These are phyloP conservation scores for Cheirogaleus medius DNA, from an alignment of 2,113 vertebrate species.

Conservation along the genomic window DNA sequence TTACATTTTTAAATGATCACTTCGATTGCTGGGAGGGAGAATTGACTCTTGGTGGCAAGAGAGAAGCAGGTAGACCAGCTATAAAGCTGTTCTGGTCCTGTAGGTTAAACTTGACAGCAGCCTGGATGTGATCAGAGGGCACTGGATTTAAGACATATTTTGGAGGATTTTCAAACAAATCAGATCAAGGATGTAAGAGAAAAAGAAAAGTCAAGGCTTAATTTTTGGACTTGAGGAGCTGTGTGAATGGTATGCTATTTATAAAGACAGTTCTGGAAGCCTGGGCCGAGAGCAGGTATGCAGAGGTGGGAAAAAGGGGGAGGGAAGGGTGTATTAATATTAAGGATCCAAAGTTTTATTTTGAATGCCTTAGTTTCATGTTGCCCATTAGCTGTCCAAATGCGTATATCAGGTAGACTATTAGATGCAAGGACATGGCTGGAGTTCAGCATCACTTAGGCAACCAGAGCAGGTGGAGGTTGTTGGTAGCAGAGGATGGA, in stretches of 20 bases:
- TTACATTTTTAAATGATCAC: background rate
- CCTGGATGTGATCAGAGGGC: background rate
- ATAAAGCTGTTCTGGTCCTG: background rate
- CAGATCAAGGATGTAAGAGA: background rate
- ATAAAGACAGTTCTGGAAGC: slow-evolving; percentile 57
- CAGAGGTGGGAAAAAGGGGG: background rate
- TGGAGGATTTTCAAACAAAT: slow-evolving; percentile 26
- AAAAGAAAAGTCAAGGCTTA: slow-evolving; percentile 19
- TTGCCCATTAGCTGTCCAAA: background rate
- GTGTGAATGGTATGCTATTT: slow-evolving; percentile 25
- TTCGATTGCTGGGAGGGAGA: background rate
- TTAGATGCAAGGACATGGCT: background rate
- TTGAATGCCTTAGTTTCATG: background rate
- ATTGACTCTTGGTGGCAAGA: background rate
- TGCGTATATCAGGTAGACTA: background rate
- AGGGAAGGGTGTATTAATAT: background rate
- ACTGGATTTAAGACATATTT: slow-evolving; percentile 2
- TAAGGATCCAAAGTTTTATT: slow-evolving; percentile 2
- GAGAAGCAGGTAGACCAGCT: background rate
- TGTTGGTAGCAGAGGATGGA: background rate
- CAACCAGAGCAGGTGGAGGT: background rate
- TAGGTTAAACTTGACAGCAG: background rate
- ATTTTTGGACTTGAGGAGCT: background rate
- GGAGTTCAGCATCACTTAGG: background rate
- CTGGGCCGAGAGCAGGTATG: slow-evolving; percentile 4